phyloP scores from a whole-genome alignment of 2,797 vertebrate species.

The Remorina albescens region DNA sequence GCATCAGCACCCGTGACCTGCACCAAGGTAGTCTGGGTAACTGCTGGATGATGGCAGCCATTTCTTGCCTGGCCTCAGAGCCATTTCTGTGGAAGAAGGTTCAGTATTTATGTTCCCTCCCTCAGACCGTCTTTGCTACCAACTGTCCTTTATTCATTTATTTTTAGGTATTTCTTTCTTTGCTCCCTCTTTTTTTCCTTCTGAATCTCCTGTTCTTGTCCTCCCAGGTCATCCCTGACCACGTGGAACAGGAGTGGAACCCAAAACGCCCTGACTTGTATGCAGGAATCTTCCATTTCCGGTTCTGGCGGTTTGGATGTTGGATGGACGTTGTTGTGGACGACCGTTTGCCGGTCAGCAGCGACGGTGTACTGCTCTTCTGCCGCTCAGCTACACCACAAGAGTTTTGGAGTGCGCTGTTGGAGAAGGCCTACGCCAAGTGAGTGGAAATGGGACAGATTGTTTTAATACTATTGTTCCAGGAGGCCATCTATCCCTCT shows the following conservation, averaged over 20 bases:
- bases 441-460: conserved; percentile 32
- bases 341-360: conserved; percentile 85
- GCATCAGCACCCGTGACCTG: conserved; percentile 89
- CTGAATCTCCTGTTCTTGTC: neutral
- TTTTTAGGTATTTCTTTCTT: neutral
- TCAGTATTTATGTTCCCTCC: neutral
- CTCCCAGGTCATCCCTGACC: conserved; percentile 87
- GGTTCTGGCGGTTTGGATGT: conserved; percentile 87
- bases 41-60: conserved; percentile 92
- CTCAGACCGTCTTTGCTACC: neutral
- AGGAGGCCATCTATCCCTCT: neutral
- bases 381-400: conserved; percentile 84
- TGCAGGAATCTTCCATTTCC: conserved; percentile 88
- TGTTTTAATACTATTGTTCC: neutral
- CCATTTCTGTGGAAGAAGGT: conserved; percentile 87
- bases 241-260: conserved; percentile 88
- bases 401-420: conserved; percentile 89
- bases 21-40: conserved; percentile 91
- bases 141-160: neutral
- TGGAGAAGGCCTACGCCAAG: conserved; percentile 91
- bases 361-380: conserved; percentile 85
- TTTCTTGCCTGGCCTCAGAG: conserved; percentile 87
- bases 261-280: conserved; percentile 79
- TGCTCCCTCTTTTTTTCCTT: neutral
- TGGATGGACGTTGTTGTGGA: conserved; percentile 88